A percentile compares a stretch with the other conserved stretches of the same genome.
These are phyloP conservation scores for Aleiodes sp. DNA, from an alignment of 1,140 invertebrate species.

Conservation along the genomic window DNA sequence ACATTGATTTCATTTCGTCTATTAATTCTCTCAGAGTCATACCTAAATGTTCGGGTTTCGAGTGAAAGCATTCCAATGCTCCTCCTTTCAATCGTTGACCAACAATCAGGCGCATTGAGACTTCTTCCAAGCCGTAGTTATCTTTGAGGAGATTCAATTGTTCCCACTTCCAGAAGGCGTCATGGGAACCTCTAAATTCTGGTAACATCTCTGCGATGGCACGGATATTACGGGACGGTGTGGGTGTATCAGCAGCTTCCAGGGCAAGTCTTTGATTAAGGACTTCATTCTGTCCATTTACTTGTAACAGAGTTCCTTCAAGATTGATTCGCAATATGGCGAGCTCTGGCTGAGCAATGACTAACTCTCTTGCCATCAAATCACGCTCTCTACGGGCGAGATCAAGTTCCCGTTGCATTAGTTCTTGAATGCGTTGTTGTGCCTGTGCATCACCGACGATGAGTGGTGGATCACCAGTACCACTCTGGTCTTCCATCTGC, in stretches of 20 bases:
- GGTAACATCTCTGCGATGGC: slow-evolving; percentile 6
- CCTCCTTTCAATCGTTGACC: background rate
- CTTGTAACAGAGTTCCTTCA: background rate
- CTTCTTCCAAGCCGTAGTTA: background rate
- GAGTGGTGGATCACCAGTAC: background rate
- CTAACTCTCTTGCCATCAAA: background rate
- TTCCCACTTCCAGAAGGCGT: slow-evolving; percentile 20
- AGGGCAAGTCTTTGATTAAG: no score
- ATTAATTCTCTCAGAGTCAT: slow-evolving; percentile 22
- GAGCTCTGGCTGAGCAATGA: background rate
- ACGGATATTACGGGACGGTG: background rate
- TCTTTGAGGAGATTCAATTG: background rate
- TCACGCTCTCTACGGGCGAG: background rate
- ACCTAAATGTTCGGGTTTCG: background rate
- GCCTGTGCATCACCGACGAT: background rate
- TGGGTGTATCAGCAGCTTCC: no score
- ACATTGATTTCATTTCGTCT: slow-evolving; percentile 22
- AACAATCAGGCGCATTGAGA: slow-evolving; percentile 5
- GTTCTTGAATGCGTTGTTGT: background rate
- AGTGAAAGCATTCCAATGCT: slow-evolving; percentile 21
- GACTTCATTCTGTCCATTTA: background rate
- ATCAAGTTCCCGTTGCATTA: background rate
- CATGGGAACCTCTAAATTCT: background rate
- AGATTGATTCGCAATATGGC: background rate
- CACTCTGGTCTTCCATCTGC: no score